A percentile compares a stretch with the other conserved stretches of the same genome.
phyloP scores from a whole-genome alignment of 2,797 vertebrate genomes.

The Adrianichthys oophorus region DNA sequence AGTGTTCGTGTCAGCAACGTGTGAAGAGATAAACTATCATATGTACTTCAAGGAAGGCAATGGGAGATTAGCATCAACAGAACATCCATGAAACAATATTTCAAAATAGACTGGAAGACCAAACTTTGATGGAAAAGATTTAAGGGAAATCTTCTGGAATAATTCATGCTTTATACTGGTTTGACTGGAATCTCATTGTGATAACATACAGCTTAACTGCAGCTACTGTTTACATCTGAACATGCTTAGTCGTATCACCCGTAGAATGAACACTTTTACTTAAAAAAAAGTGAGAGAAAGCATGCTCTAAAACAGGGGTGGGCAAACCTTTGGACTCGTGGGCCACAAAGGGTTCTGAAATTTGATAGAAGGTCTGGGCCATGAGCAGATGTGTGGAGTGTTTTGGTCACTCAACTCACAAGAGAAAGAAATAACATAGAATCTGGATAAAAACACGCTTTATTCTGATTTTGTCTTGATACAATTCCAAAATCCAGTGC shows the following conservation, averaged over 20 bases:
- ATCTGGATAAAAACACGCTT: background rate
- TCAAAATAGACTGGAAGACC: conserved; percentile 9
- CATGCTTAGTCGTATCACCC: too few species aligned
- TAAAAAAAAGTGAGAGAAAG: conserved; percentile 6
- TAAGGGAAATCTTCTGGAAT: conserved; percentile 9
- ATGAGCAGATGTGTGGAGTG: too few species aligned
- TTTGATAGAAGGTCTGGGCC: too few species aligned
- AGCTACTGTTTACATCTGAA: conserved; percentile 28
- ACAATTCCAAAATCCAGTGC: too few species aligned
- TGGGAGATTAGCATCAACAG: background rate
- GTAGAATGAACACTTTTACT: too few species aligned
- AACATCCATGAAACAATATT: conserved; percentile 1
- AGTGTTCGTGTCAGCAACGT: conserved; percentile 94
- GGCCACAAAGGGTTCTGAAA: too few species aligned
- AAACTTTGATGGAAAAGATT: background rate
- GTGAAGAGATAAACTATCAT: conserved; percentile 44
- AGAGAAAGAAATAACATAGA: too few species aligned
- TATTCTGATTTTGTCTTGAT: too few species aligned
- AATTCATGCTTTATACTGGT: conserved; percentile 8
- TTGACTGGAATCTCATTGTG: conserved; percentile 3
- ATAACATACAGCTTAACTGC: conserved; percentile 51
- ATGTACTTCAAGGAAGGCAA: conserved; percentile 2
- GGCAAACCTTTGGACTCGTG: too few species aligned
- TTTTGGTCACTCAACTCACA: too few species aligned
- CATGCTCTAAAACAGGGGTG: conserved; percentile 1